These are phyloP conservation scores for Smittia aterrima DNA, from an alignment of 2,888 invertebrate genomes.

Conservation along the genomic window DNA sequence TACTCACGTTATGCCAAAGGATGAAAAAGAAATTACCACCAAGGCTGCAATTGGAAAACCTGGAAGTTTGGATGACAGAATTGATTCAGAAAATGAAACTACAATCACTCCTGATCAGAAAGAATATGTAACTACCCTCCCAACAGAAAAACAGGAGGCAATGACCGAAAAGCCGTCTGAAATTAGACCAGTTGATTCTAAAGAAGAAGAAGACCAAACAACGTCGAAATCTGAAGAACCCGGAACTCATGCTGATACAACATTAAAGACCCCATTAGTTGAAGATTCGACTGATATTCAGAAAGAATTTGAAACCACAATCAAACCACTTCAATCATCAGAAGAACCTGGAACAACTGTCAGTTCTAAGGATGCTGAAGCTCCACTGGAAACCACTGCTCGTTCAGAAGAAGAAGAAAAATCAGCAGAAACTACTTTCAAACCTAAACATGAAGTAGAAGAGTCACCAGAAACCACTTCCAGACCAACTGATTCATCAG, in stretches of 20 bases:
- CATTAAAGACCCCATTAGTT: neutral
- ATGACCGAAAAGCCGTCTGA: neutral
- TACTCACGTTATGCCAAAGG: slow-evolving; percentile 38
- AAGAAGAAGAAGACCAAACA: slow-evolving; percentile 46
- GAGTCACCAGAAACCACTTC: neutral
- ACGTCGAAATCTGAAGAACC: slow-evolving; percentile 13
- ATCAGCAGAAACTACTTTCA: slow-evolving; percentile 9
- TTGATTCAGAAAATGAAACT: slow-evolving; percentile 40
- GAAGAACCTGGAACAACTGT: neutral
- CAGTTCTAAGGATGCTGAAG: neutral
- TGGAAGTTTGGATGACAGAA: slow-evolving; percentile 6
- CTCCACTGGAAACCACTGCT: neutral
- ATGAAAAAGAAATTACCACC: slow-evolving; percentile 43
- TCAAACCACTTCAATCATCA: no score
- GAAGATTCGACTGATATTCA: neutral
- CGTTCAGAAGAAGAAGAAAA: neutral
- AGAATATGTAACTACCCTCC: slow-evolving; percentile 27
- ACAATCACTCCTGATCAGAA: slow-evolving; percentile 43
- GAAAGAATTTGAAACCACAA: neutral
- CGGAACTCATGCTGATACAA: neutral
- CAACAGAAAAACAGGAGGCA: neutral
- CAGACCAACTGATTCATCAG: no score
- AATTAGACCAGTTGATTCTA: no score
- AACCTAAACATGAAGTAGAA: neutral
- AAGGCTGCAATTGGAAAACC: no score